These are phyloP conservation scores for Syrista parreyssii DNA, from an alignment of 2,888 invertebrate species.

Conservation along the genomic window DNA sequence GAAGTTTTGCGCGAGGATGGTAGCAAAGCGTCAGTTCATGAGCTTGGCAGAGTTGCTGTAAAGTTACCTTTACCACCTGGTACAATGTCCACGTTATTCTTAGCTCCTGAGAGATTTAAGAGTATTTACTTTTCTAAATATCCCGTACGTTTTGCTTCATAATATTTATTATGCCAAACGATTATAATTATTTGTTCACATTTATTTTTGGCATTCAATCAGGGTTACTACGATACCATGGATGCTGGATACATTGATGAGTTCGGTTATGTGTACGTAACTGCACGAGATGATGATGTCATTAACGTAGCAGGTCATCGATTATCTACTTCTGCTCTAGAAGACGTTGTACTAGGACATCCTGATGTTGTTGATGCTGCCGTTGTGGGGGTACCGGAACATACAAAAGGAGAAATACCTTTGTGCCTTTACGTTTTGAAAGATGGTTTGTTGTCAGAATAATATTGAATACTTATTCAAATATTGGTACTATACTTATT, in stretches of 20 bases:
- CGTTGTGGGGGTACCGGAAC: conserved; percentile 90
- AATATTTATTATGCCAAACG: background rate
- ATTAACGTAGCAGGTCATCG: conserved; percentile 96
- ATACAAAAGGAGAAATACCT: conserved; percentile 91
- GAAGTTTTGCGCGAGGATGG: conserved; percentile 77
- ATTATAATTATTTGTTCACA: background rate
- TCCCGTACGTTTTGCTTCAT: conserved; percentile 73
- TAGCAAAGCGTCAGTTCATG: conserved; percentile 74
- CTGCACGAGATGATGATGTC: conserved; percentile 92
- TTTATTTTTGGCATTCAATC: conserved; percentile 16
- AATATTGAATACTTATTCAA: background rate
- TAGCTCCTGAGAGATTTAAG: conserved; percentile 82
- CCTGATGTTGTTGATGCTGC: conserved; percentile 87
- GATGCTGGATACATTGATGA: conserved; percentile 91
- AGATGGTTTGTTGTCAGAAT: conserved; percentile 65
- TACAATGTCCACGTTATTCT: conserved; percentile 84
- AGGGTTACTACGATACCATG: conserved; percentile 95
- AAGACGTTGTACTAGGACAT: conserved; percentile 91
- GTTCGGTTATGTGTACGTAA: conserved; percentile 87
- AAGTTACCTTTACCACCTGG: conserved; percentile 93
- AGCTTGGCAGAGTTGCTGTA: conserved; percentile 85
- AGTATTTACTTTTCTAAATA: conserved; percentile 85
- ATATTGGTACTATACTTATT: background rate
- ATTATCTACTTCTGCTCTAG: conserved; percentile 88
- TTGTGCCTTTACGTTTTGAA: conserved; percentile 86